Evolutionary conservation across 2,888 invertebrate species (phyloP), one percentile per base, ranked within the genome.

Genomic region (Lithophane ornitopus): DNA sequence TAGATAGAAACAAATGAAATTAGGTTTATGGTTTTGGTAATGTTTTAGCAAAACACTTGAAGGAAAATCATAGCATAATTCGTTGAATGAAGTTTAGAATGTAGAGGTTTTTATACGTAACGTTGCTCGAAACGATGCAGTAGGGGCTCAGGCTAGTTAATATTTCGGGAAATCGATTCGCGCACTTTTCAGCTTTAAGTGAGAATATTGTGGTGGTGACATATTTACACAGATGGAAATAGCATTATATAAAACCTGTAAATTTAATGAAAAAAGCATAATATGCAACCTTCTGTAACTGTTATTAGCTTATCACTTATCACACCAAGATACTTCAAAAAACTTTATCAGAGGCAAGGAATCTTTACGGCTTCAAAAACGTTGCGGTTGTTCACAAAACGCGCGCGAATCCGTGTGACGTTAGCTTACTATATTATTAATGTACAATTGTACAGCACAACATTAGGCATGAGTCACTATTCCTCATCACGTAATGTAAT

Each of bases 341-440:
- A 63, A n/a, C 46, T 14, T 39, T 14, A 44, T 63, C 9, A 46
- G 6, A 28, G 6, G 0, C 63, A 28, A 54, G 22, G 54, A 58
- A 49, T 7, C 22, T 68, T 67, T n/a, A 71, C 59, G 28, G 26
- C n/a, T 61, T 7, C 14, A 28, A 56, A 74, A 70, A 39, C 46
- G 52, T 39, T 59, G 28, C 61, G 39, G 4, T 52, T 19, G 14
- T 65, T 54, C 54, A 61, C 14, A 78, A 83, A 76, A 75, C 73
- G 84, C 88, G 87, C 88, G 87, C 87, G 85, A 86, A 86, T 74
- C 56, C 76, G 22, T 44, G 62, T 77, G 81, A 76, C 86, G 63
- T 66, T 39, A 46, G 54, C 65, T 72, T 66, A 88, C 80, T 70
- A 85, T 70, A 88, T 82, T 70, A 85, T 70, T 77, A 75, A 83